phyloP scores from a whole-genome alignment of 2,797 vertebrate species.

The Ctenopoma kingsleyae region DNA sequence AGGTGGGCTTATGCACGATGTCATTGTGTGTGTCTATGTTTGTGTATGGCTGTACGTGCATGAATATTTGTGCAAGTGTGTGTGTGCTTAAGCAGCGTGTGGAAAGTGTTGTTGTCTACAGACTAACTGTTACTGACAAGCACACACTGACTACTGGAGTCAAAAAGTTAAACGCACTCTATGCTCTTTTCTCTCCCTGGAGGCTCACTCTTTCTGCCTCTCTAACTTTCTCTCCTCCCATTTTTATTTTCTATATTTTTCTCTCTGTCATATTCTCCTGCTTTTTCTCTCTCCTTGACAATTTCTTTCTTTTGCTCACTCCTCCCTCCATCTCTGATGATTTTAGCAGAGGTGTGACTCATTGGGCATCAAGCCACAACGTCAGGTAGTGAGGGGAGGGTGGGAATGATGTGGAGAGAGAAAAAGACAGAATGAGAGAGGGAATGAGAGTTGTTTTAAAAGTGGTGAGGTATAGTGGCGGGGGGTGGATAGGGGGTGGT shows the following conservation, averaged over 20 bases:
- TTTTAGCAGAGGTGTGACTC: conserved; percentile 89
- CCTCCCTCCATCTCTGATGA: conserved; percentile 82
- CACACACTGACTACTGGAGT: conserved; percentile 84
- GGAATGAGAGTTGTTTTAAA: conserved; percentile 71
- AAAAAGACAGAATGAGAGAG: conserved; percentile 49
- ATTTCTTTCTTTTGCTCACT: conserved; percentile 78
- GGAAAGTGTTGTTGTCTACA: conserved; percentile 81
- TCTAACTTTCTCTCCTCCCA: conserved; percentile 74
- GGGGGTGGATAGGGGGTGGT: conserved; percentile 45
- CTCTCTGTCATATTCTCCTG: conserved; percentile 79
- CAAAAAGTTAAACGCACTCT: conserved; percentile 85
- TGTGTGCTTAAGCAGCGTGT: conserved; percentile 59
- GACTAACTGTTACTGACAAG: conserved; percentile 84
- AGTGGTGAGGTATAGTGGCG: conserved; percentile 67
- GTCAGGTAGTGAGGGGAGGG: conserved; percentile 82
- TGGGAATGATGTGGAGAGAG: conserved; percentile 52
- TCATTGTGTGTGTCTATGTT: conserved; percentile 61
- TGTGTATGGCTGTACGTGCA: conserved; percentile 42
- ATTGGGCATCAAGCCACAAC: conserved; percentile 84
- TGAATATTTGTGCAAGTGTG: conserved; percentile 47
- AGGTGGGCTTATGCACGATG: conserved; percentile 72
- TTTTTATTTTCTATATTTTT: conserved; percentile 84
- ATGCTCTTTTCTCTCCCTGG: conserved; percentile 80
- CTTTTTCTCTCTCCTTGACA: conserved; percentile 77
- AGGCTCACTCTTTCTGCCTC: conserved; percentile 77